Conservation (phyloP, 2,888 invertebrate species). For the Acronicta aceris region DNA sequence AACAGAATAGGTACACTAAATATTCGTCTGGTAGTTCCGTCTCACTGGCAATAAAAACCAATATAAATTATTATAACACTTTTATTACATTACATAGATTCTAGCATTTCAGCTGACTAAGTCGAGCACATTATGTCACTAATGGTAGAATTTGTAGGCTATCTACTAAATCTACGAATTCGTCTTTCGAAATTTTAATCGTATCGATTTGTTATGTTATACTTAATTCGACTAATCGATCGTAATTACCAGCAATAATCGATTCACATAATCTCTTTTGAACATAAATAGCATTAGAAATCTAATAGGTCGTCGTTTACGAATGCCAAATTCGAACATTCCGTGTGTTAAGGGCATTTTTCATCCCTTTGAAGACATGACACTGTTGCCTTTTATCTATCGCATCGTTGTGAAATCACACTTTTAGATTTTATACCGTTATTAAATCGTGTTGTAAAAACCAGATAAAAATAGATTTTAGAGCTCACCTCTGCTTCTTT, state of each 20-base stretch:
- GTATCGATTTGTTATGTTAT: background rate
- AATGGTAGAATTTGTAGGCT: background rate
- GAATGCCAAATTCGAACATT: background rate
- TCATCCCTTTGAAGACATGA: too few relatives aligned
- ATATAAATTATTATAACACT: too few relatives aligned
- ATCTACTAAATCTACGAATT: too few relatives aligned
- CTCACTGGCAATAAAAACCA: constrained; percentile 56
- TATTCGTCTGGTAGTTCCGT: constrained; percentile 30
- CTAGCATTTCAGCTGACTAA: background rate
- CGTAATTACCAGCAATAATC: background rate
- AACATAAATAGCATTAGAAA: background rate
- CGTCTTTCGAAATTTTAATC: background rate
- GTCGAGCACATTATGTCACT: background rate
- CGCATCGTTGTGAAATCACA: constrained; percentile 63
- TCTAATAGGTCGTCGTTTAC: background rate
- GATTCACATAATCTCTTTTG: background rate
- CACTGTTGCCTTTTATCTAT: constrained; percentile 30
- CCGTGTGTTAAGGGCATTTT: too few relatives aligned
- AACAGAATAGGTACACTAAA: constrained; percentile 44
- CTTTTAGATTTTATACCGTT: constrained; percentile 60
- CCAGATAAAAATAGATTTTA: constrained; percentile 69
- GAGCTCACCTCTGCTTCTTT: constrained; percentile 62
- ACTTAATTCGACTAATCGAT: background rate
- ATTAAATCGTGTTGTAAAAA: constrained; percentile 63
- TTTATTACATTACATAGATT: too few relatives aligned